Evolutionary conservation across 2,888 invertebrate species (phyloP).

Genomic region (Harpalus rubripes): DNA sequence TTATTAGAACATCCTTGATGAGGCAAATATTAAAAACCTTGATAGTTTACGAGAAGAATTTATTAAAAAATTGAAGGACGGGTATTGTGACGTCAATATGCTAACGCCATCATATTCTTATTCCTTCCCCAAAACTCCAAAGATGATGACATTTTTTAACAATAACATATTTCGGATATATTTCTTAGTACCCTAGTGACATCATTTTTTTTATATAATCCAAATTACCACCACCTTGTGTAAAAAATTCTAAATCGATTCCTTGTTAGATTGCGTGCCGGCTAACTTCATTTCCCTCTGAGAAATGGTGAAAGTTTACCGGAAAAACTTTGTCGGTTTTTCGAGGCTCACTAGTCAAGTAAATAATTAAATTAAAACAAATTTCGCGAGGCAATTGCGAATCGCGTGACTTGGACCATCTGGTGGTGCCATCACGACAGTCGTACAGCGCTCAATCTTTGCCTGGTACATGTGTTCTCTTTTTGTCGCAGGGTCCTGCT

Average conservation of each 20-base stretch:
- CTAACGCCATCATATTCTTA: no score
- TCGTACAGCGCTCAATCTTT: constrained; percentile 22
- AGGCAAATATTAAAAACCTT: no score
- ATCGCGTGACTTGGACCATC: constrained; percentile 32
- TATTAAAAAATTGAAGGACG: no score
- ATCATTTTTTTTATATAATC: no score
- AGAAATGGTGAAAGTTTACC: constrained; percentile 43
- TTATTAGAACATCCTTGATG: no score
- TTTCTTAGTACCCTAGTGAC: no score
- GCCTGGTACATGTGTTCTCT: constrained; percentile 12
- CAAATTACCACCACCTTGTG: no score
- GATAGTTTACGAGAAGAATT: no score
- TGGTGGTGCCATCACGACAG: constrained; percentile 13
- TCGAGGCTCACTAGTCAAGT: constrained; percentile 16
- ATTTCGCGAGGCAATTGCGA: constrained; percentile 27
- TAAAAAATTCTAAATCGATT: constrained; percentile 2
- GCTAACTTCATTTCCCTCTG: constrained; percentile 41
- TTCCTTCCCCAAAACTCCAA: no score
- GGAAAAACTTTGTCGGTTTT: constrained; percentile 21
- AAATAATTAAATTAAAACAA: constrained; percentile 54
- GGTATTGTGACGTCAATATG: no score
- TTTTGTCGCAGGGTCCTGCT: constrained; percentile 33
- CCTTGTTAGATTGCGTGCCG: constrained; percentile 4
- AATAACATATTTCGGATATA: no score
- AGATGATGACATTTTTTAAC: no score